Base-by-base conservation (phyloP, 1,140 invertebrate genomes). In the Megathymus violae region DNA sequence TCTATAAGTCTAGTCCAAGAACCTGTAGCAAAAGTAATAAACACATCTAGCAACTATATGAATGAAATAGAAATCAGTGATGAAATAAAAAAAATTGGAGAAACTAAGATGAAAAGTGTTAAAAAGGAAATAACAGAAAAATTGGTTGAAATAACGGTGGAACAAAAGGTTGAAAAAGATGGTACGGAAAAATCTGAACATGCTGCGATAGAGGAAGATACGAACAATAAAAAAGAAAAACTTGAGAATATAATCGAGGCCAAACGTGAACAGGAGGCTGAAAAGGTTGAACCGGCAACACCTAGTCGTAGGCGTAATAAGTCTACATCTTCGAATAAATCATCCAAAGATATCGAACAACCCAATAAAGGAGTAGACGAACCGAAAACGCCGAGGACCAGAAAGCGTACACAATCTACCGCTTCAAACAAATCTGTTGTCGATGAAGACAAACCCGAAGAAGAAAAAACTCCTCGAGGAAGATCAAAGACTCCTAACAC, bases 401-500 rank as follows among this genome's bases (percentile, higher is more conserved):
- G 72, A 41, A 75, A 80, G 50, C 75, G 71, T 3, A 67, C 67
- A 7, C 66, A 76, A 38, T 80, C 78, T 1, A 68, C n/a, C 1
- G 46, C 69, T 3, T 81, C 78, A 1, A 60, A 60, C 43, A 48
- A 47, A 15, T 59, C 54, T 10, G 17, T 16, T 9, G n/a, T n/a
- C n/a, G 17, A 34, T 3, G 47, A 51, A 3, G 48, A 51, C 1
- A 36, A 16, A 9, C 2, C 22, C 0, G 76, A 73, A 22, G 68
- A 74, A 66, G 52, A 43, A 10, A 79, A 77, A 51, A 83, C 79
- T 9, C 80, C 79, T 5, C 17, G n/a, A 48, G 69, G 78, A 40
- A 64, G 69, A 34, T 68, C 74, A 0, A 88, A 82, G 63, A 80
- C 80, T 0, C 79, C 83, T 4, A 81, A 69, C 4, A 78, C 72